Evolutionary conservation across 2,113 vertebrate species (phyloP).

Genomic region (Corythoichthys intestinalis): DNA sequence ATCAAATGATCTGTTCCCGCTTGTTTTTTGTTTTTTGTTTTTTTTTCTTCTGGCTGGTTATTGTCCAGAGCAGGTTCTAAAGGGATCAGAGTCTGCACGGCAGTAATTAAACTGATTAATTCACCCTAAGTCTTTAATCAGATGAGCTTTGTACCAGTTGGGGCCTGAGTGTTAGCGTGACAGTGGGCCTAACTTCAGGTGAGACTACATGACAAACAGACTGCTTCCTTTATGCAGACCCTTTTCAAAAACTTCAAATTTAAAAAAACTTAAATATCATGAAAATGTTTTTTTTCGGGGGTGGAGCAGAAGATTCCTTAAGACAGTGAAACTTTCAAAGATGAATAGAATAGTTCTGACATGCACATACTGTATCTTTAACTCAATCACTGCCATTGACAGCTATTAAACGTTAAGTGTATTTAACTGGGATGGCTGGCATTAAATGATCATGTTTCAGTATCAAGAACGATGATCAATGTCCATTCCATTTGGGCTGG

Average conservation of each 20-base stretch:
- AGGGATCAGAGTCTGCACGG: constrained; percentile 40
- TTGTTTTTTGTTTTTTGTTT: background rate
- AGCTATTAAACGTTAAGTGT: no score
- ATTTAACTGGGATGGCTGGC: no score
- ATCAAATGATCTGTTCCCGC: background rate
- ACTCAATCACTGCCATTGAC: no score
- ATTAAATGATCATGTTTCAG: no score
- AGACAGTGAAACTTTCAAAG: no score
- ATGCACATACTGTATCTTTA: no score
- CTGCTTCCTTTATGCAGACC: background rate
- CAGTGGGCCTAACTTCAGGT: constrained; percentile 9
- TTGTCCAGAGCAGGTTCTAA: constrained; percentile 31
- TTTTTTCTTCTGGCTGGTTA: constrained; percentile 15
- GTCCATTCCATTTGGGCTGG: no score
- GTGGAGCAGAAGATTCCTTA: no score
- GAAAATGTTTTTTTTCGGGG: no score
- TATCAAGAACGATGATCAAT: no score
- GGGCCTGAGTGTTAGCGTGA: constrained; percentile 13
- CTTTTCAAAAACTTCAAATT: background rate
- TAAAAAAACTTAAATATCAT: no score
- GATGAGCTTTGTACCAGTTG: constrained; percentile 48
- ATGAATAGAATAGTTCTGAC: no score
- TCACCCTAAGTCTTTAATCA: constrained; percentile 67
- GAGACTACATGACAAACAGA: background rate
- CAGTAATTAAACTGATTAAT: constrained; percentile 69